These are phyloP conservation scores for Eremobia ochroleuca DNA, from an alignment of 2,888 invertebrate species.

Conservation along the genomic window DNA sequence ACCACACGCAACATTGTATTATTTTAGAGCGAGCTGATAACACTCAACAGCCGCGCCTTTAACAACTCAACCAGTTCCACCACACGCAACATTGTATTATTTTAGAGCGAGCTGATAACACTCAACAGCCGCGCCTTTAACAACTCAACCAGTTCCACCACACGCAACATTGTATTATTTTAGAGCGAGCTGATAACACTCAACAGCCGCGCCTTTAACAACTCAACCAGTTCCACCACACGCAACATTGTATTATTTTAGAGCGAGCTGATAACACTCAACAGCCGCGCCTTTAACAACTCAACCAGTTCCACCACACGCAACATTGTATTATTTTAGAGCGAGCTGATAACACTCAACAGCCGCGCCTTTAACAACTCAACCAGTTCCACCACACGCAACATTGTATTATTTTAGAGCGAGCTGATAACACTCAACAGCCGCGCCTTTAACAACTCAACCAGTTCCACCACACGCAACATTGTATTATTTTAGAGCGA, in stretches of 20 bases:
- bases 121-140: not conserved
- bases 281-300: not conserved
- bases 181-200: not conserved
- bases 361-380: not conserved
- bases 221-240: not conserved
- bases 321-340: conserved; percentile 24
- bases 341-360: not conserved
- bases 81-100: conserved; percentile 22
- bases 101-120: not conserved
- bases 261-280: not conserved
- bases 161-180: conserved; percentile 23
- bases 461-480: not conserved
- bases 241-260: conserved; percentile 23
- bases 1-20: conserved; percentile 21
- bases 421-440: not conserved
- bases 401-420: conserved; percentile 22
- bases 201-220: not conserved
- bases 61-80: not conserved
- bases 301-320: not conserved
- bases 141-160: not conserved
- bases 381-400: not conserved
- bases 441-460: not conserved
- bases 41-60: not conserved
- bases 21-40: not conserved
- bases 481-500: conserved; percentile 12